Percentiles rank a stretch among this genome's conserved stretches.
Conservation (phyloP, 2,797 vertebrate genomes). For the Buceros bicornis region DNA sequence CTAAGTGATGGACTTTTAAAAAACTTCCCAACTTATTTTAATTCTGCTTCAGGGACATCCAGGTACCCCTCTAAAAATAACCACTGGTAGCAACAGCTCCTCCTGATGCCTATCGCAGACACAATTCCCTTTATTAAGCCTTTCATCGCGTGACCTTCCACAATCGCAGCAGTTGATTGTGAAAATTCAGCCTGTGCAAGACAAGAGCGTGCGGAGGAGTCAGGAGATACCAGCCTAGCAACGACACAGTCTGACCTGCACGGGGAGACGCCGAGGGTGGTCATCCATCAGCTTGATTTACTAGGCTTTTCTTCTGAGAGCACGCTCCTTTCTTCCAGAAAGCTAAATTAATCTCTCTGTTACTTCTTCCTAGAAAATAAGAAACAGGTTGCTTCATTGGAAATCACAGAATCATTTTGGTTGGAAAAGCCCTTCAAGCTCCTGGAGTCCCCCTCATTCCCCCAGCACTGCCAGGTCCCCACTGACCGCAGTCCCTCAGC, state of each 20-base stretch:
- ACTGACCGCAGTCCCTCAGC: no score
- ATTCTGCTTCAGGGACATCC: background rate
- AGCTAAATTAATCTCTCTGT: slow-evolving; percentile 27
- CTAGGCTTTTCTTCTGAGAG: background rate
- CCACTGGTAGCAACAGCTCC: background rate
- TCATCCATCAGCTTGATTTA: slow-evolving; percentile 8
- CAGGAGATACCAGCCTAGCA: background rate
- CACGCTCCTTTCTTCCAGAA: background rate
- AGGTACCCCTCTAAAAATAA: slow-evolving; percentile 13
- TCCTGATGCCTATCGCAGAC: background rate
- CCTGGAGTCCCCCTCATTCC: no score
- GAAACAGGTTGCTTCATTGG: background rate
- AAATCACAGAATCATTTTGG: background rate
- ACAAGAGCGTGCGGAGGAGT: background rate
- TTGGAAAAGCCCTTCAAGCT: no score
- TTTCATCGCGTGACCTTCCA: background rate
- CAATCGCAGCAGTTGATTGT: background rate
- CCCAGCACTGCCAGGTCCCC: no score
- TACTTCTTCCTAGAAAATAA: slow-evolving; percentile 37
- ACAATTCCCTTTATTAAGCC: background rate
- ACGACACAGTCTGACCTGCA: background rate
- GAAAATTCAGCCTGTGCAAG: background rate
- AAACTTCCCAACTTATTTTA: background rate
- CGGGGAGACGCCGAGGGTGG: background rate
- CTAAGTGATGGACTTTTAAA: background rate